Percentiles rank a stretch among this genome's conserved stretches.
Evolutionary conservation across 2,113 vertebrate species (phyloP).

Genomic region (Pygoscelis adeliae): DNA sequence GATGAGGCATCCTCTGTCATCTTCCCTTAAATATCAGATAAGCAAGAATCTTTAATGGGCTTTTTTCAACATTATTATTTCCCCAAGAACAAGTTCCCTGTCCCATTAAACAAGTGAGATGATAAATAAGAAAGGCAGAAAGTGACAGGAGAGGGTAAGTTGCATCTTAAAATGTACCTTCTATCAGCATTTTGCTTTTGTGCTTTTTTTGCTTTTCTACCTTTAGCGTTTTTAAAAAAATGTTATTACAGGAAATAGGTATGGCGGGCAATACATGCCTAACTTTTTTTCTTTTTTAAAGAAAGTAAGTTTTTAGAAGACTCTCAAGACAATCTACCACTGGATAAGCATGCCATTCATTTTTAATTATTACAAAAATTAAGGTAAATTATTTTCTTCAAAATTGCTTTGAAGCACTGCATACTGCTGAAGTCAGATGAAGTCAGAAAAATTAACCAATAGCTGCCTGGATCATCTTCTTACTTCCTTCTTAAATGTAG

Average conservation of each 20-base stretch:
- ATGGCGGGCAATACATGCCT: background rate
- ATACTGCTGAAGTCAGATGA: background rate
- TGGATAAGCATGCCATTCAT: background rate
- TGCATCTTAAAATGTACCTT: background rate
- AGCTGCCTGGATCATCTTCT: background rate
- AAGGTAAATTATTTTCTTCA: background rate
- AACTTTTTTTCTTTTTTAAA: background rate
- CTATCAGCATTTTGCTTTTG: background rate
- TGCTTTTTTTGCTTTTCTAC: background rate
- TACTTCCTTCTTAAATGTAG: background rate
- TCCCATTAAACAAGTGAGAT: background rate
- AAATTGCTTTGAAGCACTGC: background rate
- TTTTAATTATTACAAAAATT: background rate
- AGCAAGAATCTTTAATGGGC: background rate
- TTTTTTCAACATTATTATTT: background rate
- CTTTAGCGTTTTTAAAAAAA: background rate
- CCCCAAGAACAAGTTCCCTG: background rate
- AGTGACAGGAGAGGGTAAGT: background rate
- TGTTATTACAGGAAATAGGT: background rate
- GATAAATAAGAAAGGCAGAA: background rate
- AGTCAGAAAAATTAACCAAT: background rate
- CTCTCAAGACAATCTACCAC: background rate
- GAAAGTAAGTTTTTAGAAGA: background rate
- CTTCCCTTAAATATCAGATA: background rate
- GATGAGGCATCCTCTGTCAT: background rate